phyloP scores from a whole-genome alignment of 2,888 invertebrate genomes.

The Athalia cordata region DNA sequence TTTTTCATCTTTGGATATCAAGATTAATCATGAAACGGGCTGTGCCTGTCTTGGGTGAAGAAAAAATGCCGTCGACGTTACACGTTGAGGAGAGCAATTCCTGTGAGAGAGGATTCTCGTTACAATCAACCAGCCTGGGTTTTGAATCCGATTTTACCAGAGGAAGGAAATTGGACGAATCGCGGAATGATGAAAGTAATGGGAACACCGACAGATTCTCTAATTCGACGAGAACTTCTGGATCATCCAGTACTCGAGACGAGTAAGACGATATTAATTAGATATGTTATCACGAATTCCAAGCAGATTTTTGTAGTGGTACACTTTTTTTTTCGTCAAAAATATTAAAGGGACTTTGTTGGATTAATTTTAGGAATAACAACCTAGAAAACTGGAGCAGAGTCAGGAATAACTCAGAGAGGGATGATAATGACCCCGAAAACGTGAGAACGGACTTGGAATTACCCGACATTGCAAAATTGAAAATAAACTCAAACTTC shows the following conservation, averaged over 20 bases:
- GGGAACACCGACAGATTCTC: neutral
- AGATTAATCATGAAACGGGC: too few species aligned
- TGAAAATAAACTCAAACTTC: neutral
- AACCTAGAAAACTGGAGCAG: neutral
- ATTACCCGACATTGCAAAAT: neutral
- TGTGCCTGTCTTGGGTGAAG: neutral
- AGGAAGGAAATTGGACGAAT: neutral
- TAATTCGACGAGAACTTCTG: neutral
- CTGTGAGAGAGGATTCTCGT: neutral
- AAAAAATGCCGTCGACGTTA: neutral
- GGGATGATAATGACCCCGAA: constrained; percentile 48
- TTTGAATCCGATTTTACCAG: neutral
- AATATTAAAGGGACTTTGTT: neutral
- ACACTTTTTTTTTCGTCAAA: neutral
- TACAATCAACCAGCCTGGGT: neutral
- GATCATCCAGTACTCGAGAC: constrained; percentile 11
- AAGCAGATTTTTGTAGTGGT: neutral
- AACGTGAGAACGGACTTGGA: neutral
- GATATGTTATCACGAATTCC: constrained; percentile 4
- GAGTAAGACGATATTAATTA: constrained; percentile 12
- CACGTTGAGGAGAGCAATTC: neutral
- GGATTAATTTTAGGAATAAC: constrained; percentile 9
- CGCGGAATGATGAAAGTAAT: constrained; percentile 14
- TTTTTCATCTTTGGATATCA: too few species aligned
- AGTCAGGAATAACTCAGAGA: constrained; percentile 51